Evolutionary conservation across 2,113 vertebrate genomes (phyloP).

Genomic region (Haliaeetus leucogaster): DNA sequence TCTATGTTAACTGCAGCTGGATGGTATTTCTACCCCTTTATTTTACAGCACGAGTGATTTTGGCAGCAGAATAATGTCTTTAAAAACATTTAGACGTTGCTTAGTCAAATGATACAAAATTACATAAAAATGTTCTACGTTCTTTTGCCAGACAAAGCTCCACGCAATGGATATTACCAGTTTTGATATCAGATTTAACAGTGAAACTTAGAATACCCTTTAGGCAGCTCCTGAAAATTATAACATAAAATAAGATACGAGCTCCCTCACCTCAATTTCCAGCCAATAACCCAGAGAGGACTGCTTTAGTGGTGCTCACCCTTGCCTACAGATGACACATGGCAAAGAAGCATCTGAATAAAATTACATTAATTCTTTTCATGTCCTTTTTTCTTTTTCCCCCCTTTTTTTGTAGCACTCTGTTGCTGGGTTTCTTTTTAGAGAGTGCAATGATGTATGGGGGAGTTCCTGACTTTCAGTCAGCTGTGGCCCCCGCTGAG

Average conservation of each 20-base stretch:
- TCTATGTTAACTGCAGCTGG: not conserved
- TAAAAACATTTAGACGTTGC: not conserved
- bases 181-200: not conserved
- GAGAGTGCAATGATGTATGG: not conserved
- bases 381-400: not conserved
- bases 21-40: not conserved
- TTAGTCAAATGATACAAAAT: not conserved
- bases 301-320: not conserved
- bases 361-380: not conserved
- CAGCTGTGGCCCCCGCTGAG: not conserved
- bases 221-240: not conserved
- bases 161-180: not conserved
- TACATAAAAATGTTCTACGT: not conserved
- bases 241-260: not conserved
- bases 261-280: not conserved
- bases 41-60: not conserved
- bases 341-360: not conserved
- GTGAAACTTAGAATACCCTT: not conserved
- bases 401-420: not conserved
- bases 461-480: not conserved
- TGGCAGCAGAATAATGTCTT: not conserved
- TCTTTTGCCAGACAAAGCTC: not conserved
- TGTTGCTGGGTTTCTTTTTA: not conserved
- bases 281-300: not conserved
- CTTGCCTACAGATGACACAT: not conserved